Evolutionary conservation across 2,888 invertebrate species (phyloP).

Genomic region (Lepeophtheirus nordmannii): DNA sequence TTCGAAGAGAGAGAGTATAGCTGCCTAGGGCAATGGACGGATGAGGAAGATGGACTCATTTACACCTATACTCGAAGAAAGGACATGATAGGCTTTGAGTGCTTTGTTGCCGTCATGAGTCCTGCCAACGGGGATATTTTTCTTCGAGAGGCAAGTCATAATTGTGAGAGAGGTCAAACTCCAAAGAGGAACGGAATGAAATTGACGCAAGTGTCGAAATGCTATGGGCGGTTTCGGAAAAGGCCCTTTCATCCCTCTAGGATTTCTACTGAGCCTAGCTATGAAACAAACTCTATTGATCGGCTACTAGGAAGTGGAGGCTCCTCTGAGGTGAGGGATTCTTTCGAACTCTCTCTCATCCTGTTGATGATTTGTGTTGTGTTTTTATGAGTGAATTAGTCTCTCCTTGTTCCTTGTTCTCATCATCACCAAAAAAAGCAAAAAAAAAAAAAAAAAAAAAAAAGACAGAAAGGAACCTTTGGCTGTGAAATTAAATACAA

Average conservation of each 20-base stretch:
- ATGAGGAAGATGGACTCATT: conserved; percentile 41
- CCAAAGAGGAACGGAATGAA: conserved; percentile 47
- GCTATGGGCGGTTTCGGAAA: conserved; percentile 8
- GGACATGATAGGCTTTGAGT: conserved; percentile 46
- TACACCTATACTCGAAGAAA: conserved; percentile 50
- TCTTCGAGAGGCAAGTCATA: conserved; percentile 48
- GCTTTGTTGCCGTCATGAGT: conserved; percentile 46
- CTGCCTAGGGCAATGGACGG: conserved; percentile 49
- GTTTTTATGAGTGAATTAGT: too few species aligned
- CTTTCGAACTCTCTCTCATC: too few species aligned
- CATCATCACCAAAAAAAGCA: too few species aligned
- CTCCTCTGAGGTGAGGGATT: too few species aligned
- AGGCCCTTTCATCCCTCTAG: background rate
- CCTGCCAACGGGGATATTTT: conserved; percentile 43
- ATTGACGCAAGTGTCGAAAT: conserved; percentile 34
- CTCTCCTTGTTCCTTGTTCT: too few species aligned
- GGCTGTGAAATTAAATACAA: background rate
- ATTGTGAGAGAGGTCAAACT: conserved; percentile 46
- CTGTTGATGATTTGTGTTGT: too few species aligned
- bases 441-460: too few species aligned
- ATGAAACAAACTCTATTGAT: background rate
- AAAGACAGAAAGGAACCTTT: background rate
- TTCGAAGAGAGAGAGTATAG: conserved; percentile 50
- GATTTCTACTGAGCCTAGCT: background rate
- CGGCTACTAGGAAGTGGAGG: background rate